Conservation (phyloP, 1,140 invertebrate genomes). For the Heliothis subflexa region DNA sequence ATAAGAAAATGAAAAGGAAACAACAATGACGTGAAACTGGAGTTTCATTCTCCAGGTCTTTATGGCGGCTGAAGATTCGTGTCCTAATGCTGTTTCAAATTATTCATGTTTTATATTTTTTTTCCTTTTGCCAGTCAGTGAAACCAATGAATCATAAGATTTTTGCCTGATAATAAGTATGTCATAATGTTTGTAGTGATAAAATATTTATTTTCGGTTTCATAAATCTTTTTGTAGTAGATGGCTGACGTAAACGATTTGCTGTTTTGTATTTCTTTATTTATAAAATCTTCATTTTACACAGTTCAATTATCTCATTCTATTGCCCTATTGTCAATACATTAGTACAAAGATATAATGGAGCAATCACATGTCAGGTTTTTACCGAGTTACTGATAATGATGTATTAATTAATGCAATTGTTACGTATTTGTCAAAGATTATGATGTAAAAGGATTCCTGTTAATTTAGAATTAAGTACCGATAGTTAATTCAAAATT, state of each 20-base stretch:
- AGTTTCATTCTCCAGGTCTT: not conserved
- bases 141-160: no score
- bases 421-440: not conserved
- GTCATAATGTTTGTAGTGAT: no score
- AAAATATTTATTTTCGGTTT: no score
- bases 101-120: not conserved
- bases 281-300: no score
- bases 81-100: not conserved
- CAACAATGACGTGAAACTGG: not conserved
- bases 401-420: constrained; percentile 6
- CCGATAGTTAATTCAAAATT: no score
- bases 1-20: no score
- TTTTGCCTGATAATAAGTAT: no score
- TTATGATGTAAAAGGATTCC: not conserved
- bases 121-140: not conserved
- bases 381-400: constrained; percentile 8
- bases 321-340: not conserved
- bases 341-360: constrained; percentile 9
- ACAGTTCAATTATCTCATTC: not conserved
- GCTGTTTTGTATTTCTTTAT: no score
- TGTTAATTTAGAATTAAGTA: not conserved
- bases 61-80: not conserved
- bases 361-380: constrained; percentile 9
- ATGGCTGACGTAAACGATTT: no score
- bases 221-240: no score